Evolutionary conservation across 1,140 invertebrate species (phyloP).

Genomic region (Drosophila prosaltans): DNA sequence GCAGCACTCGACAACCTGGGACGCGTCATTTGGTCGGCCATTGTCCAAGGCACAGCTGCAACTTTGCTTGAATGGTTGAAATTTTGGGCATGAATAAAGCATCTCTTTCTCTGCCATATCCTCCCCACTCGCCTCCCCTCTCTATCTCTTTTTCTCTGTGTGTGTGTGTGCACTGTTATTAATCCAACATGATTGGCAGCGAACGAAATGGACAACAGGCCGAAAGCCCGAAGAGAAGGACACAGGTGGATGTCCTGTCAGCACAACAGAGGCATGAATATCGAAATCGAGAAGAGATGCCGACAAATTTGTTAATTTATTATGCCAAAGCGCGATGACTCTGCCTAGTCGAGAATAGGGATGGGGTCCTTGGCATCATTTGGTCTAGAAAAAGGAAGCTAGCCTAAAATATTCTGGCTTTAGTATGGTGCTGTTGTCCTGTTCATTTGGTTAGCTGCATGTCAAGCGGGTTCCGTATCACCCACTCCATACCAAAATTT

Average conservation of each 20-base stretch:
- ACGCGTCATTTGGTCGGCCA: slow-evolving; percentile 70
- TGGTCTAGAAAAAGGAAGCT: slow-evolving; percentile 52
- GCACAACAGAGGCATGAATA: slow-evolving; percentile 51
- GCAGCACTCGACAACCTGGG: slow-evolving; percentile 59
- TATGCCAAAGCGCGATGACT: slow-evolving; percentile 57
- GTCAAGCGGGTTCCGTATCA: slow-evolving; percentile 50
- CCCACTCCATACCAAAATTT: not conserved
- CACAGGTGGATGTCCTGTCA: slow-evolving; percentile 76
- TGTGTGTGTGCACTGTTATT: slow-evolving; percentile 58
- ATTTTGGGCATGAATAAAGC: slow-evolving; percentile 71
- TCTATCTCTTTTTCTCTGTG: not conserved
- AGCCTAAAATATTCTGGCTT: slow-evolving; percentile 20
- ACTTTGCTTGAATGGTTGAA: slow-evolving; percentile 62
- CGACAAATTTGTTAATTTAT: slow-evolving; percentile 82
- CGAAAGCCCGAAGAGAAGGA: slow-evolving; percentile 37
- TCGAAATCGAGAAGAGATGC: slow-evolving; percentile 54
- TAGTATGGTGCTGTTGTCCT: slow-evolving; percentile 23
- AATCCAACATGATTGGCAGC: slow-evolving; percentile 80
- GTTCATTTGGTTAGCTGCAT: slow-evolving; percentile 56
- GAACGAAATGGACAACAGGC: slow-evolving; percentile 65
- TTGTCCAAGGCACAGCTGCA: slow-evolving; percentile 63
- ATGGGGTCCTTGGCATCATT: slow-evolving; percentile 52
- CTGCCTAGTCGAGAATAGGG: not conserved
- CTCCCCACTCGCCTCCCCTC: not conserved
- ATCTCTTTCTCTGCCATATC: slow-evolving; percentile 25